Evolutionary conservation across 2,113 vertebrate species (phyloP).

Genomic region (Gnathonemus echidnorhynchus): DNA sequence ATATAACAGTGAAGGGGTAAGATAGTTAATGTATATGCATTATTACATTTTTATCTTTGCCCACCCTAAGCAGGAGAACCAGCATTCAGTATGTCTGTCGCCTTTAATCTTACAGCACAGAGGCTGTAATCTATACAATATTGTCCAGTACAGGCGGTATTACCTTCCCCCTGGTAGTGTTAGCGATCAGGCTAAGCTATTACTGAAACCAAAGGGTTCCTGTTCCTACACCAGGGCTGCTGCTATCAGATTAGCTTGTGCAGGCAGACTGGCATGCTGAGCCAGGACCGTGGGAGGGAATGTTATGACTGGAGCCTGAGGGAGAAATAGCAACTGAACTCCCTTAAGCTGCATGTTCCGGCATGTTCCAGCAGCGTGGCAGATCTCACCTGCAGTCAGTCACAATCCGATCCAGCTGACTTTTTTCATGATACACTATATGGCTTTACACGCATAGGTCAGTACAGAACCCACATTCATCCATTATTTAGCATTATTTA

Average conservation of each 20-base stretch:
- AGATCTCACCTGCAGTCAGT: not conserved
- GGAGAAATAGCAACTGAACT: not conserved
- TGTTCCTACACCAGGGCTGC: not conserved
- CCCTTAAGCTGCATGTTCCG: not conserved
- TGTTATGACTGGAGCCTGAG: constrained; percentile 16
- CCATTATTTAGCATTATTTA: not conserved
- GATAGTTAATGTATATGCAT: not conserved
- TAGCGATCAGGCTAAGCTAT: constrained; percentile 29
- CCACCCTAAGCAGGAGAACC: constrained; percentile 8
- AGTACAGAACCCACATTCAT: not conserved
- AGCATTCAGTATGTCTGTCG: constrained; percentile 22
- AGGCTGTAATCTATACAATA: constrained; percentile 29
- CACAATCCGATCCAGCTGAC: not conserved
- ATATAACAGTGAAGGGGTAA: not conserved
- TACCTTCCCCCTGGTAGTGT: constrained; percentile 18
- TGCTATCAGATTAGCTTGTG: constrained; percentile 22
- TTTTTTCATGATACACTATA: not conserved
- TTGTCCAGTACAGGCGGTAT: constrained; percentile 27
- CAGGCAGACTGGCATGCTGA: constrained; percentile 14
- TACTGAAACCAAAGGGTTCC: constrained; percentile 29
- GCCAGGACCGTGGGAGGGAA: constrained; percentile 19
- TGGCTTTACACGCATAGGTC: not conserved
- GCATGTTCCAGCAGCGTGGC: not conserved
- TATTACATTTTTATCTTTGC: not conserved
- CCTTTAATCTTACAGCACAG: constrained; percentile 29